phyloP scores from a whole-genome alignment of 2,888 invertebrate species.

The Allolobophora icterica region DNA sequence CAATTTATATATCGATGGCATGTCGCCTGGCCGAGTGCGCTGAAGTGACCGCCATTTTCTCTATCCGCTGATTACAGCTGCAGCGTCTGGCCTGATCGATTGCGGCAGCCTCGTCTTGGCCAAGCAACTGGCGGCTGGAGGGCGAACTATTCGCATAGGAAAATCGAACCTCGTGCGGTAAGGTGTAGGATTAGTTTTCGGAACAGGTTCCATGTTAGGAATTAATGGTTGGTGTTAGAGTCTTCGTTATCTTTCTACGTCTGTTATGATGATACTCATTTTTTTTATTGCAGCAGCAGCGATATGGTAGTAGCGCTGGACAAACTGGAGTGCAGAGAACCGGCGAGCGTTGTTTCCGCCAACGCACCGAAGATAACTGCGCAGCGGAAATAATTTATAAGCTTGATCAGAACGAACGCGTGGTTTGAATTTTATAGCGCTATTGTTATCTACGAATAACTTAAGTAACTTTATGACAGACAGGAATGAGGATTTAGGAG shows the following conservation, averaged over 20 bases:
- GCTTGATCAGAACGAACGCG: neutral
- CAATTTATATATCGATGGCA: conserved; percentile 22
- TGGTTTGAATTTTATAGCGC: neutral
- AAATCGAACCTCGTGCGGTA: neutral
- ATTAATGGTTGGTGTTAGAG: neutral
- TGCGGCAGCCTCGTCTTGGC: neutral
- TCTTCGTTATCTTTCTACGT: neutral
- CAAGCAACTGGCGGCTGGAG: neutral
- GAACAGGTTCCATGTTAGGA: neutral
- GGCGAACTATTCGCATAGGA: neutral
- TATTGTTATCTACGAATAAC: neutral
- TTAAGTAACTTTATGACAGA: neutral
- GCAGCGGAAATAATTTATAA: neutral
- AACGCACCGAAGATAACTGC: neutral
- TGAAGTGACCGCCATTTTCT: neutral
- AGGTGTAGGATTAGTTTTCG: neutral
- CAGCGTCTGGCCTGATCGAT: neutral
- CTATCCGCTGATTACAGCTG: neutral
- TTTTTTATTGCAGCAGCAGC: neutral
- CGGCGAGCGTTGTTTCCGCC: neutral
- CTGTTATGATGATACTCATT: neutral
- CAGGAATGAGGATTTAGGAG: neutral
- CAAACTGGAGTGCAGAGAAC: neutral
- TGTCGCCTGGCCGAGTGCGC: neutral
- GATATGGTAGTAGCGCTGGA: neutral